Conservation (phyloP, 2,888 invertebrate genomes). For the Lasioglossum malachurum region DNA sequence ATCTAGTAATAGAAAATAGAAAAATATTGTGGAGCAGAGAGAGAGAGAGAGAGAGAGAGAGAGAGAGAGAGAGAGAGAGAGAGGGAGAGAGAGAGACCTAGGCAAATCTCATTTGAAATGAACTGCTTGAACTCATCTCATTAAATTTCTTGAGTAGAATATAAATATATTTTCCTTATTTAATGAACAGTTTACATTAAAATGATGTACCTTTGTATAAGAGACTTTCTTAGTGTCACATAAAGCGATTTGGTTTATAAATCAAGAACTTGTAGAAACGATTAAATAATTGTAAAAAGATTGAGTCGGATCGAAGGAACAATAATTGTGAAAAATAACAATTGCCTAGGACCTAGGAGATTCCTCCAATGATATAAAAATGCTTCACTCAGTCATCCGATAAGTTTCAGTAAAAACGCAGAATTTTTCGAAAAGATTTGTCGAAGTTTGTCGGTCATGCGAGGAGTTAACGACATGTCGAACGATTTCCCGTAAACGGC, state of each 20-base stretch:
- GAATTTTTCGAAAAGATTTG: not conserved
- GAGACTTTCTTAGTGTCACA: not conserved
- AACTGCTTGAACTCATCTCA: not conserved
- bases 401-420: not conserved
- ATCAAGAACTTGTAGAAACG: not conserved
- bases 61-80: too few species aligned
- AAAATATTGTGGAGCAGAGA: not conserved
- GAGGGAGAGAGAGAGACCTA: too few species aligned
- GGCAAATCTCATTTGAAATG: not conserved
- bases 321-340: not conserved
- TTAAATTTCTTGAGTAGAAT: not conserved
- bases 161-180: not conserved
- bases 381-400: not conserved
- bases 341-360: not conserved
- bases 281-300: not conserved
- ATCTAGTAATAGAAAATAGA: not conserved
- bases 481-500: not conserved
- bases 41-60: too few species aligned
- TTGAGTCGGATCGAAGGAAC: not conserved
- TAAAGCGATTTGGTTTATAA: not conserved
- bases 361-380: not conserved
- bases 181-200: not conserved
- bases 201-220: not conserved
- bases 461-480: not conserved
- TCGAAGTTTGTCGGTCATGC: not conserved